Evolutionary conservation across 2,113 vertebrate genomes (phyloP).

Genomic region (Myiopsitta monachus): DNA sequence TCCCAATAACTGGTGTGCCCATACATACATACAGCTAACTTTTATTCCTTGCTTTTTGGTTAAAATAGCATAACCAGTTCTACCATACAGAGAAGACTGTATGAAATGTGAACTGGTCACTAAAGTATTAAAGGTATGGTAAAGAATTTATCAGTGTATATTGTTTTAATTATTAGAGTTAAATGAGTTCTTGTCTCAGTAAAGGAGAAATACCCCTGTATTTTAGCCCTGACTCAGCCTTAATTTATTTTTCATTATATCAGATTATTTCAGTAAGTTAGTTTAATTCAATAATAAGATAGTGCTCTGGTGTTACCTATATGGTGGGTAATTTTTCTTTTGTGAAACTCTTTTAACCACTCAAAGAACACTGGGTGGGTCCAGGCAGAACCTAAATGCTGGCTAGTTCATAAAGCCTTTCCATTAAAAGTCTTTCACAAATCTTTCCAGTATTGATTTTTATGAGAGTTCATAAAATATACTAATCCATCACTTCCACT

Average conservation of each 20-base stretch:
- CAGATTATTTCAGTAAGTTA: neutral
- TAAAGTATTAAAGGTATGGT: neutral
- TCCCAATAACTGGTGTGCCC: neutral
- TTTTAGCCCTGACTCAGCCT: neutral
- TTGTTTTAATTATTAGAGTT: neutral
- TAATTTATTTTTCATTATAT: neutral
- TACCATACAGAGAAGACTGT: neutral
- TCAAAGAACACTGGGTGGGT: neutral
- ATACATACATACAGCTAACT: neutral
- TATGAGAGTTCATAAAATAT: neutral
- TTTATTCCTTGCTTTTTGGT: neutral
- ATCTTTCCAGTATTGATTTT: neutral
- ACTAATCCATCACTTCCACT: neutral
- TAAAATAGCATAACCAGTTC: neutral
- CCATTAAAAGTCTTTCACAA: neutral
- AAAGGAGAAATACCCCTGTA: neutral
- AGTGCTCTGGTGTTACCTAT: neutral
- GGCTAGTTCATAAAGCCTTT: neutral
- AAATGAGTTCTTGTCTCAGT: neutral
- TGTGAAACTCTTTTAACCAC: neutral
- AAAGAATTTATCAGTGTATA: neutral
- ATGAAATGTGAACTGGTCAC: neutral
- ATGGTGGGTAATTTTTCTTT: neutral
- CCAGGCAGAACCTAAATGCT: neutral
- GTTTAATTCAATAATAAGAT: neutral